Evolutionary conservation across 2,113 vertebrate species (phyloP).

Genomic region (Melospiza georgiana): DNA sequence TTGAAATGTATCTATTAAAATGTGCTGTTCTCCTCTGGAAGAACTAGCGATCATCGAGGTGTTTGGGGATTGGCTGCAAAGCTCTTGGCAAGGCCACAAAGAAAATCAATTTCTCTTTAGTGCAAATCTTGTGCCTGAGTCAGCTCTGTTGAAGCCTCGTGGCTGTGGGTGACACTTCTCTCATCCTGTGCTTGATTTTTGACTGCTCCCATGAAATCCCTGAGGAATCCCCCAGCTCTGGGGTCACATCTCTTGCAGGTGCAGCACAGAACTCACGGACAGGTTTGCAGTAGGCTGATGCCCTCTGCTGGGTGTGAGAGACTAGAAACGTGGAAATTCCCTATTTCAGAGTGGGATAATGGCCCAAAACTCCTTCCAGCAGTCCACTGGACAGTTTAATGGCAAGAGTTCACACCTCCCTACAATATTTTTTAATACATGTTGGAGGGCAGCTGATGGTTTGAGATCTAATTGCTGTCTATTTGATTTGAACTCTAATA

Average conservation of each 20-base stretch:
- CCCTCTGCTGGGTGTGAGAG: conserved; percentile 66
- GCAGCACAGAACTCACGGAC: accelerated
- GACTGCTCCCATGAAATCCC: background rate
- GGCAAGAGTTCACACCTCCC: background rate
- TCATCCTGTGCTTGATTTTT: background rate
- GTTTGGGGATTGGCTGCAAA: background rate
- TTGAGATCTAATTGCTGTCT: background rate
- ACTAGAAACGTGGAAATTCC: accelerated
- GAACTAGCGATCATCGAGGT: background rate
- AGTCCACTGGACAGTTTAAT: background rate
- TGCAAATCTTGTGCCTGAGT: background rate
- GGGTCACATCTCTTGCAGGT: accelerated
- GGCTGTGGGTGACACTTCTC: too few species aligned
- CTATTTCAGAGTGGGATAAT: background rate
- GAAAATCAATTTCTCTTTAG: background rate
- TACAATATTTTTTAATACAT: background rate
- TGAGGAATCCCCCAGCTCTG: background rate
- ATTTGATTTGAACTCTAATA: background rate
- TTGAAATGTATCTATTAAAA: background rate
- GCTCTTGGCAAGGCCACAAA: background rate
- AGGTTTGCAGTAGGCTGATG: conserved; percentile 50
- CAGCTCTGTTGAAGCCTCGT: background rate
- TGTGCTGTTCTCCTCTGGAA: background rate
- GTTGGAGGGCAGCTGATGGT: background rate
- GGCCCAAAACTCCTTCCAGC: background rate